Conservation (phyloP, 2,113 vertebrate species). For the Turdus rufiventris region DNA sequence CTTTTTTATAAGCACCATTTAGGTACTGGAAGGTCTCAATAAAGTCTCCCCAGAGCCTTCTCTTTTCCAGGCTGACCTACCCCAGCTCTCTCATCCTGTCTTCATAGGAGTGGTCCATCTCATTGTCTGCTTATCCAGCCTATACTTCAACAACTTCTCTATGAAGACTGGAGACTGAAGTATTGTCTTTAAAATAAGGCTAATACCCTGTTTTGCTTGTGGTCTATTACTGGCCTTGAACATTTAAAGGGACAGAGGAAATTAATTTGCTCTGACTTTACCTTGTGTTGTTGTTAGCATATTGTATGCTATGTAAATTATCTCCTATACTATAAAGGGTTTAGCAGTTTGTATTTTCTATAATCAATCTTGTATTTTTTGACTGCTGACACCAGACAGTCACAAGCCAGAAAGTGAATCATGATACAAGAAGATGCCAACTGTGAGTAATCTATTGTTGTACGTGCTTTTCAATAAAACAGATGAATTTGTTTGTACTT, state of each 20-base stretch:
- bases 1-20: neutral
- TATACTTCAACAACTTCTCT: neutral
- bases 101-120: neutral
- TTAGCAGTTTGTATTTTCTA: neutral
- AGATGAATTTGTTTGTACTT: neutral
- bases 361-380: neutral
- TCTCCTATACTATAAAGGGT: neutral
- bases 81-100: neutral
- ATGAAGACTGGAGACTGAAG: fast-evolving
- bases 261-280: neutral
- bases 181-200: neutral
- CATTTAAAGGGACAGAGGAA: neutral
- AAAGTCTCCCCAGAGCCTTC: neutral
- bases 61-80: neutral
- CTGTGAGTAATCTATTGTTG: neutral
- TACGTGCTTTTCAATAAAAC: neutral
- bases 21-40: neutral
- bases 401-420: neutral
- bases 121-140: neutral
- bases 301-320: neutral
- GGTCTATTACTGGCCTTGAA: neutral
- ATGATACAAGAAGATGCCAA: neutral
- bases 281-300: neutral
- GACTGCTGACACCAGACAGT: neutral
- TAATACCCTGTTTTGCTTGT: neutral